Evolutionary conservation across 1,140 invertebrate species (phyloP), one percentile per base, ranked within the genome.

Genomic region (Anagrus nilaparvatae): DNA sequence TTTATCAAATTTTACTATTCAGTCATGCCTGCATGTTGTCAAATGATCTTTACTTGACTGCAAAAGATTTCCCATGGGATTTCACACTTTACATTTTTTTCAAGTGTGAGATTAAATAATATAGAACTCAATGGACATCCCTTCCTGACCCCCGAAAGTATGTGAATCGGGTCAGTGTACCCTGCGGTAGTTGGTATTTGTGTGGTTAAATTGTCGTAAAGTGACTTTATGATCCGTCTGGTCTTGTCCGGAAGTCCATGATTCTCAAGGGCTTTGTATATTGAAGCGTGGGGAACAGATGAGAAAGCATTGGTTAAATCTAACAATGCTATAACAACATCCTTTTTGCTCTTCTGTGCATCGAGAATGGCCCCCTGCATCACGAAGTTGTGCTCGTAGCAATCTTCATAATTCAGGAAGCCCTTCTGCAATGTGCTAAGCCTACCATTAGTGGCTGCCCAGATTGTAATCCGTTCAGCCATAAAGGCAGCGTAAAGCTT

Each of bases 51-150:
- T n/a, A n/a, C n/a, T n/a, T n/a, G n/a, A n/a, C n/a, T n/a, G n/a
- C n/a, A n/a, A n/a, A n/a, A n/a, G n/a, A n/a, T n/a, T n/a, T n/a
- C n/a, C n/a, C n/a, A n/a, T n/a, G n/a, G n/a, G n/a, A n/a, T n/a
- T n/a, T n/a, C n/a, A n/a, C n/a, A n/a, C n/a, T n/a, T n/a, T n/a
- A n/a, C n/a, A n/a, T n/a, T n/a, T n/a, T n/a, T n/a, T n/a, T 71
- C 61, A 0, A 68, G 47, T 1, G 54, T 56, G 3, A 72, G 40
- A 36, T 67, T 62, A 50, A 71, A 72, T 1, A 66, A 43, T 0
- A 67, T 34, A 0, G 58, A 56, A 33, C 58, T 61, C 4, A 67
- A 29, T 1, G 63, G 61, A 41, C 61, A 63, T 5, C 67, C 65
- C 44, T 70, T 65, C 6, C 51, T 47, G 0, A 71, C 59, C 16